Percentiles rank a stretch among this genome's conserved stretches.
phyloP scores from a whole-genome alignment of 2,888 invertebrate genomes.

The Ligdia adustata region DNA sequence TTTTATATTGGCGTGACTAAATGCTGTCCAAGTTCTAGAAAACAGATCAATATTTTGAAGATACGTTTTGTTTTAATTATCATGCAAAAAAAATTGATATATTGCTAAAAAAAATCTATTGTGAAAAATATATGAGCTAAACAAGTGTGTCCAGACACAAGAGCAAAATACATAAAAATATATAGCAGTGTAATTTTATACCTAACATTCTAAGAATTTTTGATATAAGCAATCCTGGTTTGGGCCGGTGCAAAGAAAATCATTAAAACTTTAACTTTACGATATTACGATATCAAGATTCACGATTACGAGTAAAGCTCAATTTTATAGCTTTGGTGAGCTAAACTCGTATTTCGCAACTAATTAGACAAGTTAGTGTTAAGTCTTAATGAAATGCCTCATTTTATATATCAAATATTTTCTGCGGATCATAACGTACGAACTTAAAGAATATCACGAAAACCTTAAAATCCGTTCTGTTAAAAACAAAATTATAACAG shows the following conservation, averaged over 20 bases:
- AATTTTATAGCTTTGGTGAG: slow-evolving; percentile 21
- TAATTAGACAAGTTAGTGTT: slow-evolving; percentile 27
- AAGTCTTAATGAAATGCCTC: slow-evolving; percentile 20
- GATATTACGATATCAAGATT: slow-evolving; percentile 28
- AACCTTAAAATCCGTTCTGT: not conserved
- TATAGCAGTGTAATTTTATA: no score
- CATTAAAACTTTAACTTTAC: slow-evolving; percentile 28
- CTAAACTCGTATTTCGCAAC: slow-evolving; percentile 23
- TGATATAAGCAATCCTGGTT: slow-evolving; percentile 12
- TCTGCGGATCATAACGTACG: not conserved
- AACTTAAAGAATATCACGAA: not conserved
- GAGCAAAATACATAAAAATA: not conserved
- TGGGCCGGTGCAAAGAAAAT: slow-evolving; percentile 21
- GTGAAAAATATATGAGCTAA: not conserved
- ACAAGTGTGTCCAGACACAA: not conserved
- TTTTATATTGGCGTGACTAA: no score
- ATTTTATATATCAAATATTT: slow-evolving; percentile 10
- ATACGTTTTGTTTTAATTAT: not conserved
- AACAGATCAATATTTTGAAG: not conserved
- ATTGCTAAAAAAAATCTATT: not conserved
- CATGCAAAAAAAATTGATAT: slow-evolving; percentile 1
- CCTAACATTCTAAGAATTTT: no score
- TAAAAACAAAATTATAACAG: not conserved
- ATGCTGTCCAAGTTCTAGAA: no score
- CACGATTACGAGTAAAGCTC: slow-evolving; percentile 21